These are phyloP conservation scores for Aplodontia rufa DNA, from an alignment of 2,113 vertebrate species.

Conservation along the genomic window DNA sequence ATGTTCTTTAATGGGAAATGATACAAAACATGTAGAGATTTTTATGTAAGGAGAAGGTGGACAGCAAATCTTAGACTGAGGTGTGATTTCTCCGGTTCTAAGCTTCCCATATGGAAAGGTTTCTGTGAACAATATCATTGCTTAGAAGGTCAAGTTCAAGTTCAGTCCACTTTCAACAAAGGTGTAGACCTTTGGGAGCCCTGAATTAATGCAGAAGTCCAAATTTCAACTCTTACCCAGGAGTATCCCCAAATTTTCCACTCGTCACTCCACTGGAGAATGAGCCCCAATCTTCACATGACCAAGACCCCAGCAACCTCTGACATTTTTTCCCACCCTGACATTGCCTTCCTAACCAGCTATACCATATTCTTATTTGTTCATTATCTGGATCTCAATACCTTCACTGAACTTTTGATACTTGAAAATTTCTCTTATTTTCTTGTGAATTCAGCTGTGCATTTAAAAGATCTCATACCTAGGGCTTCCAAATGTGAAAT, in stretches of 20 bases:
- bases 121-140: not conserved
- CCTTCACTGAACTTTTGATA: not conserved
- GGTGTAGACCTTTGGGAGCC: not conserved
- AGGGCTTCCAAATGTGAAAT: not conserved
- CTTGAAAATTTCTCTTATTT: not conserved
- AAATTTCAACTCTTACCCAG: not conserved
- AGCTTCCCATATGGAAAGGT: not conserved
- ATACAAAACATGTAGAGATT: not conserved
- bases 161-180: not conserved
- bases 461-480: not conserved
- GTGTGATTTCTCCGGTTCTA: not conserved
- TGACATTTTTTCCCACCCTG: rapidly evolving
- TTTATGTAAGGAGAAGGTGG: not conserved
- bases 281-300: not conserved
- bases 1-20: not conserved
- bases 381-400: not conserved
- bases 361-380: rapidly evolving
- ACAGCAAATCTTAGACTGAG: not conserved
- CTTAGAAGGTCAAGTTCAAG: not conserved
- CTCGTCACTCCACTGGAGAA: not conserved
- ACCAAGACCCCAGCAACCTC: not conserved
- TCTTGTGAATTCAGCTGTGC: not conserved
- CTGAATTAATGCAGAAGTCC: not conserved
- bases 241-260: not conserved
- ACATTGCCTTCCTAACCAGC: not conserved